Conservation (phyloP, 2,888 invertebrate species). For the Clitarchus hookeri region DNA sequence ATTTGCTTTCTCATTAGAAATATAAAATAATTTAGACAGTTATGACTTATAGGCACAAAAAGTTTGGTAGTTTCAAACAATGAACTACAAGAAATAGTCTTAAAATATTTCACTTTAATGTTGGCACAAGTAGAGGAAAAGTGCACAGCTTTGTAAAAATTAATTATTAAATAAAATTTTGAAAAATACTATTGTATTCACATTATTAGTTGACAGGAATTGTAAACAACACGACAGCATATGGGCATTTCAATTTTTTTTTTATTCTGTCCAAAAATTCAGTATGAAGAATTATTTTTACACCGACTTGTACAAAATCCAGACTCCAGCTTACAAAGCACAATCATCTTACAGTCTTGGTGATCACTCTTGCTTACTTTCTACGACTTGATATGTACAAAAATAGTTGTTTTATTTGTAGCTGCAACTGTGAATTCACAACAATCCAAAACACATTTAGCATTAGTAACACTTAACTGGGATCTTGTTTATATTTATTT, state of each 20-base stretch:
- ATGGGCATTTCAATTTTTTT: neutral
- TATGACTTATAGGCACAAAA: too few relatives aligned
- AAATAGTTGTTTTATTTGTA: slow-evolving; percentile 29
- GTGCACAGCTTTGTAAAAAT: too few relatives aligned
- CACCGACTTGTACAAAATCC: neutral
- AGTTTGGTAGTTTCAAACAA: too few relatives aligned
- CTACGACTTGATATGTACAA: slow-evolving; percentile 34
- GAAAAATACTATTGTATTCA: too few relatives aligned
- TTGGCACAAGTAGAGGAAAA: too few relatives aligned
- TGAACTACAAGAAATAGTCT: too few relatives aligned
- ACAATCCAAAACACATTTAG: neutral
- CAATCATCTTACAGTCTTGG: slow-evolving; percentile 35
- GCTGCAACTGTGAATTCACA: neutral
- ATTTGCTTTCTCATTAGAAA: too few relatives aligned
- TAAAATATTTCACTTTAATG: too few relatives aligned
- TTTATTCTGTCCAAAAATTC: neutral
- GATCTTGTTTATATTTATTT: neutral
- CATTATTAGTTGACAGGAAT: too few relatives aligned
- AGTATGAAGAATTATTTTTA: neutral
- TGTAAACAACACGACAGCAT: neutral
- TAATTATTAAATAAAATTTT: too few relatives aligned
- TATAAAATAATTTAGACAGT: too few relatives aligned
- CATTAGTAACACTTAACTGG: neutral
- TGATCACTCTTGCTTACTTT: slow-evolving; percentile 34
- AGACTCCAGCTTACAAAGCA: neutral